phyloP scores from a whole-genome alignment of 1,140 invertebrate genomes.

The Nasonia vitripennis region DNA sequence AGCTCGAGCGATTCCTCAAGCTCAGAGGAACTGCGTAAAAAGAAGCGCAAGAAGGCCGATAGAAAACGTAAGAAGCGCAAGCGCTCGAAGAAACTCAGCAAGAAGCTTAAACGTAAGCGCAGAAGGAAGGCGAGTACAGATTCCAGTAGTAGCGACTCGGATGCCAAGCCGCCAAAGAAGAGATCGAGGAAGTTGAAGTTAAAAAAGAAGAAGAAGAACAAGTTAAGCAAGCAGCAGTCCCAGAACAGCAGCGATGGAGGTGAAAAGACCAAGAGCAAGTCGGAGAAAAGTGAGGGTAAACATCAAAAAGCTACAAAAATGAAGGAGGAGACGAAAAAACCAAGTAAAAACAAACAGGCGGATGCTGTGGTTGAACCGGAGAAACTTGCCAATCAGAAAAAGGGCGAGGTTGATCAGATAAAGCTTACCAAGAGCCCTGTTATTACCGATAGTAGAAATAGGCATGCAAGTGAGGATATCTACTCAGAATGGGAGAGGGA shows the following conservation, averaged over 20 bases:
- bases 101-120: constrained; percentile 48
- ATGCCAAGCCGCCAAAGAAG: constrained; percentile 47
- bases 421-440: constrained; percentile 11
- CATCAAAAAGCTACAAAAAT: constrained; percentile 37
- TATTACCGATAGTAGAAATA: neutral
- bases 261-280: constrained; percentile 57
- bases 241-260: neutral
- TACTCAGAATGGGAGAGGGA: constrained; percentile 43
- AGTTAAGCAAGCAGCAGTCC: constrained; percentile 25
- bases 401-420: neutral
- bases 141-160: constrained; percentile 68
- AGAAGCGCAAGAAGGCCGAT: constrained; percentile 59
- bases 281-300: constrained; percentile 54
- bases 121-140: constrained; percentile 56
- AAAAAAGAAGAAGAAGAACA: constrained; percentile 58
- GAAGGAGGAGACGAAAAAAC: constrained; percentile 48
- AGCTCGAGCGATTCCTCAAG: constrained; percentile 58
- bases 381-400: neutral
- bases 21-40: constrained; percentile 58
- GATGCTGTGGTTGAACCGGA: constrained; percentile 3
- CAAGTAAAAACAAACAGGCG: constrained; percentile 21
- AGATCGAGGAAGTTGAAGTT: constrained; percentile 35
- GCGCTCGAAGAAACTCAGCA: constrained; percentile 55
- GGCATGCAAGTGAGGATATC: constrained; percentile 17
- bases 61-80: constrained; percentile 64